Conservation (phyloP, 1,140 invertebrate species). For the Piezodorus guildinii region DNA sequence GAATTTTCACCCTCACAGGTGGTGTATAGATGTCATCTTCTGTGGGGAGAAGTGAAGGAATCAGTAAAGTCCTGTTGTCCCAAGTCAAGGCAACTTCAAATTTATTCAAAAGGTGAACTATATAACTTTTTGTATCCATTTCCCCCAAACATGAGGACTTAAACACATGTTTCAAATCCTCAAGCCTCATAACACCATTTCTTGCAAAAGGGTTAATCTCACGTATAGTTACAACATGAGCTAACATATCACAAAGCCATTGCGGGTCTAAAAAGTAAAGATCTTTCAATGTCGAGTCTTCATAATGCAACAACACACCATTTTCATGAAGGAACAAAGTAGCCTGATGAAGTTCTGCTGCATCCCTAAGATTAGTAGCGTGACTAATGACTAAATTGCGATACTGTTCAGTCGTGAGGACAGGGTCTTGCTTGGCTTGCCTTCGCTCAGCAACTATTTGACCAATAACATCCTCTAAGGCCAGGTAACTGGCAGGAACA, state of each 20-base stretch:
- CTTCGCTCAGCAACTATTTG: constrained; percentile 62
- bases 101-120: constrained; percentile 84
- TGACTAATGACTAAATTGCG: constrained; percentile 51
- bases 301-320: constrained; percentile 94
- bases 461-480: constrained; percentile 81
- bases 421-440: constrained; percentile 62
- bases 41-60: constrained; percentile 82
- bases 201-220: constrained; percentile 93
- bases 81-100: constrained; percentile 97
- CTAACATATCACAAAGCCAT: constrained; percentile 96
- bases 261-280: constrained; percentile 93
- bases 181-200: constrained; percentile 83
- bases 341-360: constrained; percentile 84
- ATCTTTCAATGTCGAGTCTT: constrained; percentile 90
- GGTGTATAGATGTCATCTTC: constrained; percentile 49
- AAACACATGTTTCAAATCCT: constrained; percentile 87
- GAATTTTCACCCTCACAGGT: constrained; percentile 35
- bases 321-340: constrained; percentile 96
- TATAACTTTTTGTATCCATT: constrained; percentile 50
- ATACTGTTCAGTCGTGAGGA: constrained; percentile 78
- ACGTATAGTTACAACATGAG: constrained; percentile 87
- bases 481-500: constrained; percentile 90
- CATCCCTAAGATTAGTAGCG: constrained; percentile 47
- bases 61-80: constrained; percentile 80
- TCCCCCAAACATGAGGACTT: constrained; percentile 50